Conservation (phyloP, 2,113 vertebrate species). For the Anarhynchus alexandrinus region DNA sequence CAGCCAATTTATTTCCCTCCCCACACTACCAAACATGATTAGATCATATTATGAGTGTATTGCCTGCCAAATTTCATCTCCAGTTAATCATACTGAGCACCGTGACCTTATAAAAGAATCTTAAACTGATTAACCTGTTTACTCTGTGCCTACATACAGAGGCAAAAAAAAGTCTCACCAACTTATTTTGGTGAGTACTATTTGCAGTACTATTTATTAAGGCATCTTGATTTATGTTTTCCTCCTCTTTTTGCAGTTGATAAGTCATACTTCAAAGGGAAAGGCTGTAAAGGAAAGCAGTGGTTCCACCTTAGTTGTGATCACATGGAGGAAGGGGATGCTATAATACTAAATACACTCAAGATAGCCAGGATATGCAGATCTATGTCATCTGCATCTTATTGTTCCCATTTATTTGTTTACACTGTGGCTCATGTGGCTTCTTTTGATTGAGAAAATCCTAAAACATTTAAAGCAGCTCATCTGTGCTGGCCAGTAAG, state of each 20-base stretch:
- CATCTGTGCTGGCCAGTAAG: not conserved
- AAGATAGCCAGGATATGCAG: not conserved
- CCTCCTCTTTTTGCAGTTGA: conserved; percentile 13
- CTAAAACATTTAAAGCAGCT: not conserved
- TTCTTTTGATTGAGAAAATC: not conserved
- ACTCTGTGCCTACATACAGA: conserved; percentile 38
- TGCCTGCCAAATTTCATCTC: conserved; percentile 52
- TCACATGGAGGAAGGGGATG: not conserved
- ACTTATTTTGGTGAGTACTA: conserved; percentile 40
- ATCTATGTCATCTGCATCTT: not conserved
- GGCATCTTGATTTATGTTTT: not conserved
- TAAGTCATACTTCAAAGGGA: conserved; percentile 22
- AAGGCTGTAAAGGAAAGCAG: conserved; percentile 14
- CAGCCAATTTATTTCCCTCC: conserved; percentile 10
- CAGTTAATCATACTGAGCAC: conserved; percentile 61
- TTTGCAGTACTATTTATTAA: conserved; percentile 32
- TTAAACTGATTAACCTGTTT: conserved; percentile 63
- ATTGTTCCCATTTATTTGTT: not conserved
- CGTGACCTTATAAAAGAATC: conserved; percentile 61
- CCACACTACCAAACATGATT: conserved; percentile 57
- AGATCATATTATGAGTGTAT: conserved; percentile 60
- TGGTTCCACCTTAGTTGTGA: not conserved
- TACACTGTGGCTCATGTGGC: not conserved
- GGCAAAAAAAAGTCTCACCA: not conserved
- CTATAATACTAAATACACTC: not conserved